These are phyloP conservation scores for Drosophila barbarae DNA, from an alignment of 2,888 invertebrate species.

Conservation along the genomic window DNA sequence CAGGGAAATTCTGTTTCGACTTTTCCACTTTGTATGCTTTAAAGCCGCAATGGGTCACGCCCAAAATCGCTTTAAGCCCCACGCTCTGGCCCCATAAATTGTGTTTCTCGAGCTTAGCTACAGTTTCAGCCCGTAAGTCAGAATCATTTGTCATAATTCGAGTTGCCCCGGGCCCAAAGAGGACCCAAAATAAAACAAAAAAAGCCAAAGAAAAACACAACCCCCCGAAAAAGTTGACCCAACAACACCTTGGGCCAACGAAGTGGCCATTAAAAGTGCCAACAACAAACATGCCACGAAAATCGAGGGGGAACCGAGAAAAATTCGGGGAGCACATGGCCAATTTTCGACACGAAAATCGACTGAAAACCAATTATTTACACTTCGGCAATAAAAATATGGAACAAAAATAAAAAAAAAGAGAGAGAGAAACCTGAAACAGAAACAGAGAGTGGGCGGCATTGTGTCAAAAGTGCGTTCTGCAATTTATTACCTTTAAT, in stretches of 20 bases:
- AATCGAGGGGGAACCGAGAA: slow-evolving; percentile 5
- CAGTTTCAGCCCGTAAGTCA: slow-evolving; percentile 45
- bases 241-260: slow-evolving; percentile 47
- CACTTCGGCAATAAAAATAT: slow-evolving; percentile 69
- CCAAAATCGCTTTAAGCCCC: slow-evolving; percentile 18
- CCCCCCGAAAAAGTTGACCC: slow-evolving; percentile 24
- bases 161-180: slow-evolving; percentile 5
- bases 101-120: slow-evolving; percentile 40
- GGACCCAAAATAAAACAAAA: slow-evolving; percentile 22
- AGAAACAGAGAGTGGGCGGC: slow-evolving; percentile 18
- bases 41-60: slow-evolving; percentile 22
- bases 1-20: slow-evolving; percentile 7
- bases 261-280: slow-evolving; percentile 52
- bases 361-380: slow-evolving; percentile 74
- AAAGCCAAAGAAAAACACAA: slow-evolving; percentile 17
- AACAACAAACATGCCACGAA: slow-evolving; percentile 30
- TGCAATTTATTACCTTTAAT: slow-evolving; percentile 67
- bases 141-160: slow-evolving; percentile 68
- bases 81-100: slow-evolving; percentile 41
- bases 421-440: slow-evolving; percentile 9
- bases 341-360: slow-evolving; percentile 63
- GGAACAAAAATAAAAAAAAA: slow-evolving; percentile 27
- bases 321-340: slow-evolving; percentile 35
- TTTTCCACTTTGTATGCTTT: slow-evolving; percentile 15
- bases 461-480: slow-evolving; percentile 66